Conservation (phyloP, 1,140 invertebrate genomes). For the Pseudomyrmex flavicornis region DNA sequence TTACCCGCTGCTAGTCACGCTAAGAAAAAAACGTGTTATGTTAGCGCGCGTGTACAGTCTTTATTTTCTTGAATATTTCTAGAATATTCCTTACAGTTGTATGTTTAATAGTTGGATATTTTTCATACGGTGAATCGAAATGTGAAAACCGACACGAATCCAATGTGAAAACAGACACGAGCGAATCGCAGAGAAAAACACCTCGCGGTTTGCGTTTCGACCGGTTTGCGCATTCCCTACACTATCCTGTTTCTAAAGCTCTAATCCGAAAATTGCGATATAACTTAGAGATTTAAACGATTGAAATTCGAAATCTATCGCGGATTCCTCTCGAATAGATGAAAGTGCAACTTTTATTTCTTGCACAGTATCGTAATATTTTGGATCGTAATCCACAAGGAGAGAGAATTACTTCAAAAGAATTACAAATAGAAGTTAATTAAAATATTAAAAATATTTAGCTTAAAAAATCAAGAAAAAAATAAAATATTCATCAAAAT, state of each 20-base stretch:
- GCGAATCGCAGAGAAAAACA: not conserved
- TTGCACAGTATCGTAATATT: not conserved
- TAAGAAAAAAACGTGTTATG: too few species aligned
- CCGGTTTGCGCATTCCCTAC: not conserved
- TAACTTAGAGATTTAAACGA: constrained; percentile 32
- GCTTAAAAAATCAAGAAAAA: not conserved
- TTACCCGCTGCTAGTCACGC: too few species aligned
- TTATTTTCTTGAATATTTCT: too few species aligned
- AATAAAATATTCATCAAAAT: not conserved
- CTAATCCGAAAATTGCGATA: constrained; percentile 13
- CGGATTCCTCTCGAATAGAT: not conserved
- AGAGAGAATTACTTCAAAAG: not conserved
- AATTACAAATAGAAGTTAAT: not conserved
- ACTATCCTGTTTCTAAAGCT: constrained; percentile 41
- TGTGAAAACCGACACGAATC: not conserved
- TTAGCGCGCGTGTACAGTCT: too few species aligned
- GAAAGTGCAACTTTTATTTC: constrained; percentile 2
- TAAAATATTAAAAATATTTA: not conserved
- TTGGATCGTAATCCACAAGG: not conserved
- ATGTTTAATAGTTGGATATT: not conserved
- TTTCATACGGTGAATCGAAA: not conserved
- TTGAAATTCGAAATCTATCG: constrained; percentile 48
- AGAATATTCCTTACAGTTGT: not conserved
- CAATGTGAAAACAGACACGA: not conserved
- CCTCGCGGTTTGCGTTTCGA: constrained; percentile 5